phyloP scores from a whole-genome alignment of 2,888 invertebrate genomes.

The Busseola fusca region DNA sequence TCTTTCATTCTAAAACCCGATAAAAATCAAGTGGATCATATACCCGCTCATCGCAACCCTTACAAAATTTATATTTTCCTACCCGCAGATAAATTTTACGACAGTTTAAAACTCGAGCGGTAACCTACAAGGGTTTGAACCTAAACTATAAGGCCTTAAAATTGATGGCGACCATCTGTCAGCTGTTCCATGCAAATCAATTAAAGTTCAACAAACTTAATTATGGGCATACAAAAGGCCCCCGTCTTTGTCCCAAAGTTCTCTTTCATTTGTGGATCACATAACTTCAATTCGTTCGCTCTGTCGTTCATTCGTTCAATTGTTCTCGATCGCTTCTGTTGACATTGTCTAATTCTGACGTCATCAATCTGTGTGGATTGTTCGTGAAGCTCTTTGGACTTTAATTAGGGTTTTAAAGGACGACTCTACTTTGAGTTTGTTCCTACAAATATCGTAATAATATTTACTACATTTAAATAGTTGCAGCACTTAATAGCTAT shows the following conservation, averaged over 20 bases:
- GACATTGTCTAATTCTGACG: constrained; percentile 58
- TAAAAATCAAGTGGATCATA: constrained; percentile 20
- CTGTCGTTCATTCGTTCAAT: constrained; percentile 50
- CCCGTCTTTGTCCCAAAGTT: constrained; percentile 59
- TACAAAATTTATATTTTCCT: constrained; percentile 38
- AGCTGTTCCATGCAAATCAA: constrained; percentile 65
- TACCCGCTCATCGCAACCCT: constrained; percentile 16
- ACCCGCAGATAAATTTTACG: constrained; percentile 52
- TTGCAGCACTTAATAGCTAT: not conserved
- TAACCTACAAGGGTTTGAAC: constrained; percentile 53
- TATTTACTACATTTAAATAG: not conserved
- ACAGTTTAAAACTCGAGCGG: constrained; percentile 45
- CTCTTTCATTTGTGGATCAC: constrained; percentile 62
- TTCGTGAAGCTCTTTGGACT: constrained; percentile 30
- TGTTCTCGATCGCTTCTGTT: constrained; percentile 49
- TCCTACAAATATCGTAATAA: constrained; percentile 1
- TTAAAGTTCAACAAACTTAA: constrained; percentile 69
- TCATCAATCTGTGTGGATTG: constrained; percentile 50
- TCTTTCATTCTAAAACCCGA: not conserved
- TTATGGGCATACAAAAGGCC: constrained; percentile 67
- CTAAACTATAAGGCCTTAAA: constrained; percentile 59
- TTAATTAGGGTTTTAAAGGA: constrained; percentile 4
- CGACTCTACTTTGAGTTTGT: not conserved
- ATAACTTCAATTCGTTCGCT: constrained; percentile 61
- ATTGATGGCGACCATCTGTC: constrained; percentile 61